phyloP scores from a whole-genome alignment of 2,113 vertebrate genomes.

The Archocentrus centrarchus region DNA sequence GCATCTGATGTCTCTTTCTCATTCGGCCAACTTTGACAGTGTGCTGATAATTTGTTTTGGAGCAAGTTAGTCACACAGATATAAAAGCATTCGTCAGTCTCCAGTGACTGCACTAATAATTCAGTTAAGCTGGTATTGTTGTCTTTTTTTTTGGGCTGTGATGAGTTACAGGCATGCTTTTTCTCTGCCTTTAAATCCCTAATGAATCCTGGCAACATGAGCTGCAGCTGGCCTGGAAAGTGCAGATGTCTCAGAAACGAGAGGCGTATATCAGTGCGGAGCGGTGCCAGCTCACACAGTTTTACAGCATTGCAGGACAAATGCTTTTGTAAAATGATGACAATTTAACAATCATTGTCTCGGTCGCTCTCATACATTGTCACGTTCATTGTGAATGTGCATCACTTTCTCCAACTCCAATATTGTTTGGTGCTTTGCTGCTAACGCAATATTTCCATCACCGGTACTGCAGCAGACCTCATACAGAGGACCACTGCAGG shows the following conservation, averaged over 20 bases:
- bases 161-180: neutral
- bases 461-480: conserved; percentile 27
- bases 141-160: neutral
- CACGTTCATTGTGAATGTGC: neutral
- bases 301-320: conserved; percentile 11
- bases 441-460: conserved; percentile 2
- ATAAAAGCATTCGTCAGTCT: neutral
- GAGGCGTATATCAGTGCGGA: neutral
- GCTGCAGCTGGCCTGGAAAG: conserved; percentile 29
- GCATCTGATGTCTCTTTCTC: conserved; percentile 25
- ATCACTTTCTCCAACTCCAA: neutral
- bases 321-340: neutral
- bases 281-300: neutral
- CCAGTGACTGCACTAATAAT: neutral
- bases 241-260: conserved; percentile 35
- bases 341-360: neutral
- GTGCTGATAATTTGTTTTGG: neutral
- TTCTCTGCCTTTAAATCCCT: conserved; percentile 36
- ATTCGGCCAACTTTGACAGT: neutral
- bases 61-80: neutral
- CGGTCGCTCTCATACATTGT: neutral
- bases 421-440: neutral
- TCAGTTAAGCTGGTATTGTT: neutral
- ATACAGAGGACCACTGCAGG: conserved; percentile 22
- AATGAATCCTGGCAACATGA: conserved; percentile 33